These are phyloP conservation scores for Drosophila orena DNA, from an alignment of 1,140 invertebrate genomes.

Conservation along the genomic window DNA sequence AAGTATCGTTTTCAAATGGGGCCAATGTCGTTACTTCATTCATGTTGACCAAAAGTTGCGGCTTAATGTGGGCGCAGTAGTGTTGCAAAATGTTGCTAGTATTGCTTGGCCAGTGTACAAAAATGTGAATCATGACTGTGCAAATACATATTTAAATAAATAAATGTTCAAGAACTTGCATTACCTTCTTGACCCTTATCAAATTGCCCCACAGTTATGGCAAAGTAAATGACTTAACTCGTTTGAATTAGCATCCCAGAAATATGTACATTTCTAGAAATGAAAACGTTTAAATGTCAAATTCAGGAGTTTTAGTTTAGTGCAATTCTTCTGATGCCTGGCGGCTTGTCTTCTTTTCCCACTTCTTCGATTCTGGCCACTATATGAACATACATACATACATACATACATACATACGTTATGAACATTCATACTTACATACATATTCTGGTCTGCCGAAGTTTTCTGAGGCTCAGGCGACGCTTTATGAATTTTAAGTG, in stretches of 20 bases:
- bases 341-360: not conserved
- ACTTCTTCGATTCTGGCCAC: not conserved
- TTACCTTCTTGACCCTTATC: not conserved
- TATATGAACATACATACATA: not conserved
- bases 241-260: not conserved
- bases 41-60: too few relatives aligned
- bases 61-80: not conserved
- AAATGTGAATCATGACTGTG: not conserved
- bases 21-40: too few relatives aligned
- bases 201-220: not conserved
- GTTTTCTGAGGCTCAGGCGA: conserved; percentile 41
- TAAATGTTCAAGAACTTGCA: not conserved
- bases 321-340: conserved; percentile 6
- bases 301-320: conserved; percentile 7
- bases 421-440: not conserved
- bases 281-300: conserved; percentile 3
- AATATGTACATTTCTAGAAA: not conserved
- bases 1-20: conserved; percentile 16
- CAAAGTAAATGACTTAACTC: not conserved
- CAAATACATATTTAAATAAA: not conserved
- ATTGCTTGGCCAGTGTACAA: not conserved
- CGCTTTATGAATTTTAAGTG: conserved; percentile 81
- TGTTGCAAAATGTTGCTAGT: not conserved
- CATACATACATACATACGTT: not conserved
- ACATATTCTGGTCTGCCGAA: conserved; percentile 2